Base-by-base conservation (phyloP, 2,113 vertebrate genomes). In the Setophaga coronata region DNA sequence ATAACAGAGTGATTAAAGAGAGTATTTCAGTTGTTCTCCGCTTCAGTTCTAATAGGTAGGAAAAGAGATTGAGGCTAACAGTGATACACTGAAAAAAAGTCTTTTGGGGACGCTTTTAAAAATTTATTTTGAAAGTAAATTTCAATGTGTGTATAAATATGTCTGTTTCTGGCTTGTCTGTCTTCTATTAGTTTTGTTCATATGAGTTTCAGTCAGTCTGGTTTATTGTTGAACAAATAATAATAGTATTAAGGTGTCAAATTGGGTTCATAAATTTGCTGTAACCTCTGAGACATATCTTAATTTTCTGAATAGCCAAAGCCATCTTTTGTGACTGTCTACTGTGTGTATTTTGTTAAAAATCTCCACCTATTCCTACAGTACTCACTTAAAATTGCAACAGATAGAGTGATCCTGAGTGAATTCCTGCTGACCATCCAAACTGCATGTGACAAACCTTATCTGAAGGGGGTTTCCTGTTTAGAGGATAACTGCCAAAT, bases 81-180 rank as follows among this genome's bases (percentile, higher is more conserved):
- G 58, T 26, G 58, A 78, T 74, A 31, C 36, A 57, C 69, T 90
- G 64, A 72, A 47, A 50, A 50, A 69, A 70, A 85, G 78, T 26
- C 81, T 94, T 93, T 24, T 17, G 73, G 72, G 89, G 36, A 73
- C 48, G 31, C 36, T 79, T 61, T 67, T 79, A 69, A 91, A 89
- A 96, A 94, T 34, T 90, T 23, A 84, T 97, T 93, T 94, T 67
- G 54, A 50, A 91, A 91, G 54, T 70, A 70, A 95, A 92, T 79
- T 47, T 79, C 72, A 48, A 6, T 9, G 18, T 36, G 78, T 50
- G 25, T 90, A 42, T 76, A 88, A 92, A 92, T 79, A 66, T 23
- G 31, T 71, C 85, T 90, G 51, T 73, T 90, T 79, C 71, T 72
- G 31, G 15, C 40, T 84, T 9, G 0, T 58, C 54, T 91, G 48